Evolutionary conservation across 2,888 invertebrate species (phyloP).

Genomic region (Ophioninae sp.): DNA sequence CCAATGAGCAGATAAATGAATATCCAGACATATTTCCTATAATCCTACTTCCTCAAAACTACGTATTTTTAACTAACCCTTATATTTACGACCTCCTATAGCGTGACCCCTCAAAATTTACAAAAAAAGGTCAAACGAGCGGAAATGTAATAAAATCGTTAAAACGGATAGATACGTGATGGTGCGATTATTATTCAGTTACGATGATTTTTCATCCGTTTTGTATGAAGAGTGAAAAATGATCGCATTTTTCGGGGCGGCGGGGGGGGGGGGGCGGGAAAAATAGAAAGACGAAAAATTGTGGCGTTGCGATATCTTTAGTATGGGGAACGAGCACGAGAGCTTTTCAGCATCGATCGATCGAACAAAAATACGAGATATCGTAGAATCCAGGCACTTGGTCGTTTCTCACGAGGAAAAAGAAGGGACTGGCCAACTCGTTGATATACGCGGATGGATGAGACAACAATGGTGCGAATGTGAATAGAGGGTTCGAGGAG

Average conservation of each 20-base stretch:
- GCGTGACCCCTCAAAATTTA: neutral
- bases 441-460: constrained; percentile 30
- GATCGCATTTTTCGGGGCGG: neutral
- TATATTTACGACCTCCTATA: no score
- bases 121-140: neutral
- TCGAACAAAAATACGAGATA: constrained; percentile 15
- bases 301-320: constrained; percentile 1
- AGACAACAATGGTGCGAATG: constrained; percentile 23
- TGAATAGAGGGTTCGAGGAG: constrained; percentile 38
- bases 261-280: neutral
- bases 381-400: constrained; percentile 27
- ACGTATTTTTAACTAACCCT: no score
- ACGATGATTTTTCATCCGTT: neutral
- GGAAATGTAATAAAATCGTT: neutral
- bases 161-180: neutral
- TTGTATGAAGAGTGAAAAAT: neutral
- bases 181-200: neutral
- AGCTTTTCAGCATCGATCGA: constrained; percentile 30
- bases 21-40: no score
- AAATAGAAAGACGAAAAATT: neutral
- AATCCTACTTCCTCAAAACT: no score
- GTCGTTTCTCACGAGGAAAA: constrained; percentile 19
- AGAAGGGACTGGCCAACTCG: constrained; percentile 16
- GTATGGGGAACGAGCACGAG: constrained; percentile 8
- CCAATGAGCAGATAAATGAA: no score